These are phyloP conservation scores for Malaclemys terrapin DNA, from an alignment of 2,113 vertebrate species.

Conservation along the genomic window DNA sequence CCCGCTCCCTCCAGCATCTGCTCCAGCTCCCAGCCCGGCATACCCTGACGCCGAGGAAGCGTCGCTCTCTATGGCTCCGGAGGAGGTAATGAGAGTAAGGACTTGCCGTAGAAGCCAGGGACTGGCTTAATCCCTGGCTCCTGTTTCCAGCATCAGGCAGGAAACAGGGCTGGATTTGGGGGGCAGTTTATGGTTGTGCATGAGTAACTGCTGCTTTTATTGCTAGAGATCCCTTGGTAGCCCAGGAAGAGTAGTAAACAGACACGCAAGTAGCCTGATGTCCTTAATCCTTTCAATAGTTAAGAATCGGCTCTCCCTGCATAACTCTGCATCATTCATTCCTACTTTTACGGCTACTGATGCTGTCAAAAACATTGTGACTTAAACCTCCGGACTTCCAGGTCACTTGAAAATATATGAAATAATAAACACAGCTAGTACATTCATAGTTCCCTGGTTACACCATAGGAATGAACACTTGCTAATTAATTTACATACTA, in stretches of 20 bases:
- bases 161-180: not conserved
- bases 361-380: slow-evolving; percentile 4
- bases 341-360: not conserved
- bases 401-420: not conserved
- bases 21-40: not conserved
- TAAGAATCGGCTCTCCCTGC: not conserved
- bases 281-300: not conserved
- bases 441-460: not conserved
- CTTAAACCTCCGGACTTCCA: not conserved
- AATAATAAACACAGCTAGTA: not conserved
- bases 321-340: not conserved
- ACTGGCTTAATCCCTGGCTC: not conserved
- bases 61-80: slow-evolving; percentile 56
- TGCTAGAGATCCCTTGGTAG: not conserved
- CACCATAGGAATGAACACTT: not conserved
- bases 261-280: not conserved
- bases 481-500: slow-evolving; percentile 40
- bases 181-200: not conserved
- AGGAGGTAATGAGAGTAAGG: slow-evolving; percentile 49
- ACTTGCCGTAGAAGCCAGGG: not conserved
- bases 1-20: not conserved
- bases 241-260: not conserved
- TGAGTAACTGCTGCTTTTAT: not conserved
- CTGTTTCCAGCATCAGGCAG: not conserved
- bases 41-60: not conserved